Percentiles rank a stretch among this genome's conserved stretches.
phyloP scores from a whole-genome alignment of 53 echinoderm and acorn worm genomes.

The Echinarachnius parma region DNA sequence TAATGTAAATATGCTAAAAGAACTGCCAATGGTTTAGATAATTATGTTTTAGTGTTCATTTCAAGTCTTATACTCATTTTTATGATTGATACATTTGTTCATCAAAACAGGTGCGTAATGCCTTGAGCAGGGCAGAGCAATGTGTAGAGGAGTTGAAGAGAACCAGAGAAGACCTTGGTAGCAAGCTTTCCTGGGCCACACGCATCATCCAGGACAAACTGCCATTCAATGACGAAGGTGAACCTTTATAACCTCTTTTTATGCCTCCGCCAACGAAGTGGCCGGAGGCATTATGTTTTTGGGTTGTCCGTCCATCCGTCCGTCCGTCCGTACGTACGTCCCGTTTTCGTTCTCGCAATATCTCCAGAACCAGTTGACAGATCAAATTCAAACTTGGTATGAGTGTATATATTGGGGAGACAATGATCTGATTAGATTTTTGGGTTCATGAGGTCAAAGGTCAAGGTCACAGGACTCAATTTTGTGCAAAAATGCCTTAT shows the following conservation, averaged over 20 bases:
- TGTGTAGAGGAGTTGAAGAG: slow-evolving; percentile 65
- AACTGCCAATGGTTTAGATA: not conserved
- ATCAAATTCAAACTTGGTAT: too few relatives aligned
- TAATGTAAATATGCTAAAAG: not conserved
- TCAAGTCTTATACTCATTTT: not conserved
- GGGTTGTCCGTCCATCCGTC: too few relatives aligned
- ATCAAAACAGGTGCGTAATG: slow-evolving; percentile 45
- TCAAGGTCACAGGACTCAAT: too few relatives aligned
- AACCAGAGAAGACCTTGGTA: slow-evolving; percentile 73
- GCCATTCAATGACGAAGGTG: slow-evolving; percentile 99
- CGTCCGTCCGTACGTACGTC: too few relatives aligned
- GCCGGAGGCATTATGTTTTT: too few relatives aligned
- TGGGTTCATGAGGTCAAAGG: too few relatives aligned
- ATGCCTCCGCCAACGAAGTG: too few relatives aligned
- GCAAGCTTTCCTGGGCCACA: slow-evolving; percentile 74
- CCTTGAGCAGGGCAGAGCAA: slow-evolving; percentile 64
- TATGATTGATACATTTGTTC: not conserved
- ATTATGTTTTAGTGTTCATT: not conserved
- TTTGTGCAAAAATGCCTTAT: too few relatives aligned
- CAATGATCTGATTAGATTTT: too few relatives aligned
- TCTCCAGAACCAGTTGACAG: too few relatives aligned
- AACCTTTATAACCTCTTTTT: not conserved
- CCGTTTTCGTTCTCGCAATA: too few relatives aligned
- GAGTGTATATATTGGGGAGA: too few relatives aligned
- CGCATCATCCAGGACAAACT: slow-evolving; percentile 86